Evolutionary conservation across 2,113 vertebrate genomes (phyloP).

Genomic region (Xenotilapia longispinis): DNA sequence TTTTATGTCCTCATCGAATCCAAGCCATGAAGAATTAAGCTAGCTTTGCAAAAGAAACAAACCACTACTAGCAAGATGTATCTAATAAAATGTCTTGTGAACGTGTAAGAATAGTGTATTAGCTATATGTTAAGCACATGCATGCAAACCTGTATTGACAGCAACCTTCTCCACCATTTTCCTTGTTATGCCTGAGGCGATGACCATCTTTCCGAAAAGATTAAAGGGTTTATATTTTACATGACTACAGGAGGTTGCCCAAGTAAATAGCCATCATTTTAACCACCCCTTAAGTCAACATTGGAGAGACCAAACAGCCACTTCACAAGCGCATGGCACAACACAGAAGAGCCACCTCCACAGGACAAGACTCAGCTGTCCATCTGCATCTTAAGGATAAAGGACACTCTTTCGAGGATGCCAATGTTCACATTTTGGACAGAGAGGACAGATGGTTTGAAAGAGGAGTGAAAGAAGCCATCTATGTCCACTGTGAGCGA

Average conservation of each 20-base stretch:
- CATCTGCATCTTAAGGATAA: no score
- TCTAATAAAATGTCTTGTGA: neutral
- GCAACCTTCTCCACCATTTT: neutral
- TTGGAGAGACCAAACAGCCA: no score
- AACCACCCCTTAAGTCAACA: no score
- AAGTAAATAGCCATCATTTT: neutral
- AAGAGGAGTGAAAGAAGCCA: no score
- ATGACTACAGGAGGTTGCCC: neutral
- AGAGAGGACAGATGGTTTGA: no score
- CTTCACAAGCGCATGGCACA: no score
- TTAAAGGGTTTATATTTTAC: neutral
- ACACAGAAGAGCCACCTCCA: no score
- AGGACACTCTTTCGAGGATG: no score
- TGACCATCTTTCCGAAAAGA: neutral
- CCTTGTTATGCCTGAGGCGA: neutral
- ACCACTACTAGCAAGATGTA: neutral
- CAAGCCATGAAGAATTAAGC: neutral
- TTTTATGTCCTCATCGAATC: neutral
- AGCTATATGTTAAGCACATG: neutral
- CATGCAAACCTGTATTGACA: neutral
- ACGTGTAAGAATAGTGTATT: neutral
- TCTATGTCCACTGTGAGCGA: no score
- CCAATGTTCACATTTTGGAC: no score
- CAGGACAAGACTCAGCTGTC: no score
- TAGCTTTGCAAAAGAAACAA: neutral